Percentiles rank a stretch among this genome's conserved stretches.
These are phyloP conservation scores for Carterocephalus palaemon DNA, from an alignment of 2,888 invertebrate species.

Conservation along the genomic window DNA sequence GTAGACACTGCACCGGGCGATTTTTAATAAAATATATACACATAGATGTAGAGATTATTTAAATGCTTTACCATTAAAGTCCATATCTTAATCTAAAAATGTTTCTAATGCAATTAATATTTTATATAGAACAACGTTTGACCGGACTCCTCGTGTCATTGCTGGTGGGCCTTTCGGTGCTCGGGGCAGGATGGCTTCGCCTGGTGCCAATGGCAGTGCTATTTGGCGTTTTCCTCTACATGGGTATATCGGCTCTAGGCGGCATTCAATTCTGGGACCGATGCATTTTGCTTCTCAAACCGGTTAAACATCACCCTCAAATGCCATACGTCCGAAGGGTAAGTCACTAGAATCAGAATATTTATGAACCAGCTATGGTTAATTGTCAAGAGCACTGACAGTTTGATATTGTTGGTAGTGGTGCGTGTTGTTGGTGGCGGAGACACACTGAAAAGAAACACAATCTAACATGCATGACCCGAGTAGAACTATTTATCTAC, in stretches of 20 bases:
- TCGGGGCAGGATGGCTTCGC: constrained; percentile 88
- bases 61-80: no score
- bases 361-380: not conserved
- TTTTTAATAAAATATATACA: no score
- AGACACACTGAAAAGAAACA: no score
- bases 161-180: constrained; percentile 89
- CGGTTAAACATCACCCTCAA: constrained; percentile 96
- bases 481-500: no score
- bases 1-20: no score
- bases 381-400: not conserved
- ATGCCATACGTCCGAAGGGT: constrained; percentile 93
- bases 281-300: constrained; percentile 92
- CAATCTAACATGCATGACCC: no score
- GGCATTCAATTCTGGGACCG: constrained; percentile 97
- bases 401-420: no score
- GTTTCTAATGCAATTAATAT: no score
- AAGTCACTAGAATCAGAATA: constrained; percentile 42
- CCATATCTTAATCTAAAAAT: no score
- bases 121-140: constrained; percentile 90
- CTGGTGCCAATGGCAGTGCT: constrained; percentile 97
- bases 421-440: no score
- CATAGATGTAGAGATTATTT: no score
- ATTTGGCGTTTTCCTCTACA: constrained; percentile 97
- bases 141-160: constrained; percentile 89
- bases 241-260: constrained; percentile 96